phyloP scores from a whole-genome alignment of 2,797 vertebrate genomes.

The Selene dorsalis region DNA sequence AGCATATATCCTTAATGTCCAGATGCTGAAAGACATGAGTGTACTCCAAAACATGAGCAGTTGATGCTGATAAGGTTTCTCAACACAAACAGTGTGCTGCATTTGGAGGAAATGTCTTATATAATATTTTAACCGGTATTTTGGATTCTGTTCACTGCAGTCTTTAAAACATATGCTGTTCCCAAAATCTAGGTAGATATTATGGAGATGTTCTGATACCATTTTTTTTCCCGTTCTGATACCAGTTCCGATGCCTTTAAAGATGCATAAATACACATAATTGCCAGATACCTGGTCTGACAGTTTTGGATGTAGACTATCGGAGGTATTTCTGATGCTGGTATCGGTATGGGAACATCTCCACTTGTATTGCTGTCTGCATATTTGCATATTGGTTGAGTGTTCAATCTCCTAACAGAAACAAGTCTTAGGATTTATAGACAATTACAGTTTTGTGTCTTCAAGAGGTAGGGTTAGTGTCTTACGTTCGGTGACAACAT shows the following conservation, averaged over 20 bases:
- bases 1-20: neutral
- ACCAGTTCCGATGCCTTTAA: too few relatives aligned
- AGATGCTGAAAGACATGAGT: neutral
- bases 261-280: too few relatives aligned
- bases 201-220: too few relatives aligned
- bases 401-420: neutral
- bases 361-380: neutral
- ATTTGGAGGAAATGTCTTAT: neutral
- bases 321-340: too few relatives aligned
- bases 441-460: neutral
- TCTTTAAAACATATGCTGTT: neutral
- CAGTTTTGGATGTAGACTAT: too few relatives aligned
- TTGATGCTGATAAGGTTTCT: too few relatives aligned
- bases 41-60: too few relatives aligned
- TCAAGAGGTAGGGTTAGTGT: constrained; percentile 6
- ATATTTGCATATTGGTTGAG: neutral
- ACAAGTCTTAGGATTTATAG: neutral
- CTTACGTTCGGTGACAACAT: constrained; percentile 93
- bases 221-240: too few relatives aligned
- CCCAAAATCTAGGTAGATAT: too few relatives aligned
- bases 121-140: neutral
- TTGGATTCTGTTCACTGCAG: neutral
- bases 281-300: too few relatives aligned
- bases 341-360: too few relatives aligned
- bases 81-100: neutral